Conservation (phyloP, 2,113 vertebrate genomes). For the Neogale vison region DNA sequence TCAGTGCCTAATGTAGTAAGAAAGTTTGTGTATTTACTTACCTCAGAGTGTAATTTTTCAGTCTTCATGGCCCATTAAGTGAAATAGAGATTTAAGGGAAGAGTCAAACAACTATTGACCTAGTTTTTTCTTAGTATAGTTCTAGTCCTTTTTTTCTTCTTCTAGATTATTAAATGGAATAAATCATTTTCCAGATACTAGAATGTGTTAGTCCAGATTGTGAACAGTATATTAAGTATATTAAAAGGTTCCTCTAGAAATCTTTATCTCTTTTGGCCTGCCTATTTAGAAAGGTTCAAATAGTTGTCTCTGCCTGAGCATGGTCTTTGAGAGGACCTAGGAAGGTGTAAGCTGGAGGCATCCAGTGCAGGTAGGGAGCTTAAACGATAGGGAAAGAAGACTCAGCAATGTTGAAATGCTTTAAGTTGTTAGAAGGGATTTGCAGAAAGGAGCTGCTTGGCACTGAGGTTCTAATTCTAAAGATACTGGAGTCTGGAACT, state of each 20-base stretch:
- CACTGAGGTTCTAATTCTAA: not conserved
- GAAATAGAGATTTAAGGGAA: not conserved
- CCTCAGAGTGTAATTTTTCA: not conserved
- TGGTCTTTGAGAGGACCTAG: not conserved
- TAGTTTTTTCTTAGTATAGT: not conserved
- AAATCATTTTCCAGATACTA: not conserved
- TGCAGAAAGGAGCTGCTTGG: not conserved
- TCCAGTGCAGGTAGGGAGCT: not conserved
- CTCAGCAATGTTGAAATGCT: not conserved
- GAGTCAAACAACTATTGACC: not conserved
- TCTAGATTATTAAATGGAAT: not conserved
- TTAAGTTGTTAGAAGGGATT: not conserved
- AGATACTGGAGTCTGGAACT: not conserved
- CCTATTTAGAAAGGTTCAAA: not conserved
- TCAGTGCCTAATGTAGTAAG: slow-evolving; percentile 75
- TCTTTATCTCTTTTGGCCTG: not conserved
- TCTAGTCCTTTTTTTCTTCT: not conserved
- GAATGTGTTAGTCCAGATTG: not conserved
- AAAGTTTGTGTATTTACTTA: not conserved
- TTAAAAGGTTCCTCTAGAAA: not conserved
- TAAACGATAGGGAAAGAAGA: not conserved
- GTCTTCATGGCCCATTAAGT: not conserved
- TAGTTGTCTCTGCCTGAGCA: not conserved
- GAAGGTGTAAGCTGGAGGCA: not conserved
- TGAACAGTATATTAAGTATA: not conserved